phyloP scores from a whole-genome alignment of 2,113 vertebrate species.

The Tor tambroides region DNA sequence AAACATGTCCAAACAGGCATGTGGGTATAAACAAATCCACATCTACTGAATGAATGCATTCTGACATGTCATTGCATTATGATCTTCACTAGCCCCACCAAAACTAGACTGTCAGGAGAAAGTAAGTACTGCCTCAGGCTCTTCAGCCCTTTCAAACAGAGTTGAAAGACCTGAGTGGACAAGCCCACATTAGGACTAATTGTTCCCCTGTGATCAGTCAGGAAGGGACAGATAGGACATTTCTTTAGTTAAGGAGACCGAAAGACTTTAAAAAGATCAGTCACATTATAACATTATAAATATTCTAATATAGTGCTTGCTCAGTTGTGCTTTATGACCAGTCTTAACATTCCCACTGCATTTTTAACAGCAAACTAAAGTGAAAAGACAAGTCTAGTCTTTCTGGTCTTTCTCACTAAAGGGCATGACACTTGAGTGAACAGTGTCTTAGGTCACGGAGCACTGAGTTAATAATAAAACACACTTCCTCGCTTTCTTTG shows the following conservation, averaged over 20 bases:
- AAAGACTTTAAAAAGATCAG: background rate
- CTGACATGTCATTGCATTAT: conserved; percentile 14
- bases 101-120: conserved; percentile 44
- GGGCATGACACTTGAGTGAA: conserved; percentile 28
- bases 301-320: background rate
- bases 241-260: background rate
- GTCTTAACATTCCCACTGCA: background rate
- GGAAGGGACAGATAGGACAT: conserved; percentile 61
- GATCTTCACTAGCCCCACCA: conserved; percentile 14
- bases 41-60: conserved; percentile 5
- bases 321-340: background rate
- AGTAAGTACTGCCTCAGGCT: conserved; percentile 55
- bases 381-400: background rate
- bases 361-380: conserved; percentile 10
- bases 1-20: conserved; percentile 69
- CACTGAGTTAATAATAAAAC: conserved; percentile 64
- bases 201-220: conserved; percentile 63
- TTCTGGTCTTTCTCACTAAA: conserved; percentile 15
- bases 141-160: conserved; percentile 43
- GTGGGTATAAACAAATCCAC: conserved; percentile 54
- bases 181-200: conserved; percentile 67
- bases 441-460: conserved; percentile 39
- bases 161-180: conserved; percentile 56
- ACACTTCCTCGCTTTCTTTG: conserved; percentile 4
- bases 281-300: too few species aligned